These are phyloP conservation scores for Myanophis thanlyinensis DNA, from an alignment of 2,113 vertebrate genomes.

Conservation along the genomic window DNA sequence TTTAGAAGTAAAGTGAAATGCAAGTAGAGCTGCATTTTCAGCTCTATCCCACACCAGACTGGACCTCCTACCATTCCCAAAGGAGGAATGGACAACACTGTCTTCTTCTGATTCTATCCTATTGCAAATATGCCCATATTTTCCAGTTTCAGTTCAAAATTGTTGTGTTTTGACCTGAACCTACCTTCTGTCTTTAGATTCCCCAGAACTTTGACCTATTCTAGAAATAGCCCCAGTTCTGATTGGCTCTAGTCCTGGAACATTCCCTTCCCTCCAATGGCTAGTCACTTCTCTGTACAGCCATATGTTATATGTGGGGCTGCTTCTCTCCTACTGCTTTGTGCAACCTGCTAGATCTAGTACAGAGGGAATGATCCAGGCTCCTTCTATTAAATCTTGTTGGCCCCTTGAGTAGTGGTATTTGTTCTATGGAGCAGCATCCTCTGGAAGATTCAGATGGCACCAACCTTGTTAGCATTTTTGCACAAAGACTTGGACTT, in stretches of 20 bases:
- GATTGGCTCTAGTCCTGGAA: background rate
- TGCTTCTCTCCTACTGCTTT: background rate
- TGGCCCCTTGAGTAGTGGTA: background rate
- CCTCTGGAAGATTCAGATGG: background rate
- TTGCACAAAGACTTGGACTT: background rate
- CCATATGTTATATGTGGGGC: background rate
- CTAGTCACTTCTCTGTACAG: no score
- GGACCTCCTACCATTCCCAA: background rate
- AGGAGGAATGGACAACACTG: background rate
- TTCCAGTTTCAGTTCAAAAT: background rate
- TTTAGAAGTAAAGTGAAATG: background rate
- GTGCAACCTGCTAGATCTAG: background rate
- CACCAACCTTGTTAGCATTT: background rate
- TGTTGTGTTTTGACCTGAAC: background rate
- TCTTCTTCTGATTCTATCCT: background rate
- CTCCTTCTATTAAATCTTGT: background rate
- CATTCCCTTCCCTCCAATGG: no score
- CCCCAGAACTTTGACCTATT: background rate
- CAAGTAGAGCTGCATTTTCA: background rate
- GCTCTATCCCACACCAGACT: no score
- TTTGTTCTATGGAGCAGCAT: background rate
- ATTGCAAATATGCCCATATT: background rate
- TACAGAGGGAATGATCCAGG: background rate
- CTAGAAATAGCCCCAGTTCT: background rate
- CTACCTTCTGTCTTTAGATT: background rate